Conservation (phyloP, 2,797 vertebrate species). For the Ptychadena robeensis region DNA sequence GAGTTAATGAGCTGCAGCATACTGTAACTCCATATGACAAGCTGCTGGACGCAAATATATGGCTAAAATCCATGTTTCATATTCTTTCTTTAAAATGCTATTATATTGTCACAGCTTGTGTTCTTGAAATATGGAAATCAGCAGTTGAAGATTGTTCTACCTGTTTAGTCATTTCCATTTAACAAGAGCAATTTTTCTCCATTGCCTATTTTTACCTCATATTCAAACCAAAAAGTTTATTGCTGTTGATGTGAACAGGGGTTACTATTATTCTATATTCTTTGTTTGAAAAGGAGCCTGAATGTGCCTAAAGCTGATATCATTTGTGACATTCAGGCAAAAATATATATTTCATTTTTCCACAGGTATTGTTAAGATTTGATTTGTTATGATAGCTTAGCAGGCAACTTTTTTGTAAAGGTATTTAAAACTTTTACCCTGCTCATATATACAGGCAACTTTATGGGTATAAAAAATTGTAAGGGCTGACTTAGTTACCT, state of each 20-base stretch:
- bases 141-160: slow-evolving; percentile 2
- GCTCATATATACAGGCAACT: not conserved
- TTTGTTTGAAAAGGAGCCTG: not conserved
- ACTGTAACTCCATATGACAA: slow-evolving; percentile 26
- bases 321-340: not conserved
- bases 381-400: not conserved
- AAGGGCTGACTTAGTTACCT: too few species aligned
- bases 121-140: slow-evolving; percentile 28
- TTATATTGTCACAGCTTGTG: slow-evolving; percentile 39
- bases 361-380: not conserved
- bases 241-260: not conserved
- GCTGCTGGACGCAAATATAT: slow-evolving; percentile 19
- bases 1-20: slow-evolving; percentile 13
- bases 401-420: not conserved
- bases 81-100: slow-evolving; percentile 27
- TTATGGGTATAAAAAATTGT: too few species aligned
- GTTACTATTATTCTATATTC: slow-evolving; percentile 5
- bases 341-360: not conserved
- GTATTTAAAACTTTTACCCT: not conserved
- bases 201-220: slow-evolving; percentile 18
- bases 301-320: not conserved
- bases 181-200: slow-evolving; percentile 8
- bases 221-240: not conserved
- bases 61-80: slow-evolving; percentile 12
- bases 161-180: slow-evolving; percentile 25